Base-by-base conservation (phyloP, 2,888 invertebrate species). In the Hermaeophaga mercurialis region DNA sequence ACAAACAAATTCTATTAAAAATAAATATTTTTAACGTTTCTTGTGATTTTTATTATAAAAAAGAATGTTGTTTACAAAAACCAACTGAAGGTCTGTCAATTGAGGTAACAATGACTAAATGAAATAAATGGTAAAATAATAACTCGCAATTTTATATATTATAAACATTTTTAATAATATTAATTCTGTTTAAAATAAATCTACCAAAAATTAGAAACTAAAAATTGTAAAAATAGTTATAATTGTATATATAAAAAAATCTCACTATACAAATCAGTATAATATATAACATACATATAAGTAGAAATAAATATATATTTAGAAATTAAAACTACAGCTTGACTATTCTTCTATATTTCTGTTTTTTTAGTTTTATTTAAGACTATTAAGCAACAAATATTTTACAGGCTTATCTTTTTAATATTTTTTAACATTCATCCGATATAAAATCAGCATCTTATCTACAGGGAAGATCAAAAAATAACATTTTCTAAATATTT, bases 401-500 rank as follows among this genome's bases (percentile, higher is more conserved):
- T 45, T 45, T 44, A 57, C 53, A 57, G 48, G 57, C 41, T 41
- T 49, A 18, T 39, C 12, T n/a, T 39, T 18, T 54, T 54, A 36
- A 19, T 41, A 7, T 33, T 34, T 56, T 36, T 56, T 31, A 44
- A 55, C 34, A 33, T 54, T 38, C 54, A 59, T 44, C 48, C 31
- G 57, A 56, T 57, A 62, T 61, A 63, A 62, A 65, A 65, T 50
- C 62, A 62, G 58, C 55, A 61, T 57, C 54, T 50, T 49, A 43
- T 44, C 26, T 18, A 58, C 39, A 54, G 22, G 6, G 15, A 52
- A 43, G 31, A 44, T 24, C 52, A 52, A 52, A 52, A 43, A 24
- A 41, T 41, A 9, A 11, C 19, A 17, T 22, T 12, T 18, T 17
- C 18, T 6, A 12, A n/a, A n/a, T n/a, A n/a, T n/a, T n/a, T n/a